Base-by-base conservation (phyloP, 1,140 invertebrate species). In the Adelges cooleyi region DNA sequence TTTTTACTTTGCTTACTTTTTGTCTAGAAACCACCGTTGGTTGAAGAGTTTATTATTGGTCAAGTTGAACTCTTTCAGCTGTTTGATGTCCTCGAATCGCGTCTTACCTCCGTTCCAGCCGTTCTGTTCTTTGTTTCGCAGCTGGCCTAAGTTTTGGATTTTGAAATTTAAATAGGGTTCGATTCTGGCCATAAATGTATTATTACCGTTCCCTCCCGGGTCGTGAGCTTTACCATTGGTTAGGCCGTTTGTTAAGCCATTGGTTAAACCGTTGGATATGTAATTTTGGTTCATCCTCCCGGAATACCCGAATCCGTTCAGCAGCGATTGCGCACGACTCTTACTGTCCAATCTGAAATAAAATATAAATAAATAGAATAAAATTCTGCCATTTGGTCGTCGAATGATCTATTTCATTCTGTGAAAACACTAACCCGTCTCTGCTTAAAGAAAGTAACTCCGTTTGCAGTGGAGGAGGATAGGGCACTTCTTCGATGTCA, bases 401-500 rank as follows among this genome's bases (percentile, higher is more conserved):
- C n/a, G n/a, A n/a, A n/a, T n/a, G n/a, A n/a, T n/a, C n/a, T n/a
- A n/a, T n/a, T n/a, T n/a, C n/a, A n/a, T n/a, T n/a, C n/a, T n/a
- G n/a, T n/a, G 27, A 44, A 22, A 38, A 62, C 2, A 40, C 69
- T 52, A 33, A 71, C 70, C 68, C 67, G 36, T 71, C 71, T 59
- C 71, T 67, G 17, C 67, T 67, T 9, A 72, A 54, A 1, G 70
- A 71, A 2, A 69, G 62, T 15, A 72, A 52, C 53, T 68, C 70
- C 36, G 66, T 67, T 5, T 66, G 76, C 29, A 77, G 77, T 44
- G 79, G 78, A 66, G 80, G 78, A 4, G 78, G 75, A 3, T 76
- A 67, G 1, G 68, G 38, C 5, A 69, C 67, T 25, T 71, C 70
- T 42, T 71, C 70, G 0, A 71, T 69, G 29, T 72, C 71, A 1